These are phyloP conservation scores for Coracias cyanogaster DNA, from an alignment of 2,797 vertebrate genomes.

Conservation along the genomic window DNA sequence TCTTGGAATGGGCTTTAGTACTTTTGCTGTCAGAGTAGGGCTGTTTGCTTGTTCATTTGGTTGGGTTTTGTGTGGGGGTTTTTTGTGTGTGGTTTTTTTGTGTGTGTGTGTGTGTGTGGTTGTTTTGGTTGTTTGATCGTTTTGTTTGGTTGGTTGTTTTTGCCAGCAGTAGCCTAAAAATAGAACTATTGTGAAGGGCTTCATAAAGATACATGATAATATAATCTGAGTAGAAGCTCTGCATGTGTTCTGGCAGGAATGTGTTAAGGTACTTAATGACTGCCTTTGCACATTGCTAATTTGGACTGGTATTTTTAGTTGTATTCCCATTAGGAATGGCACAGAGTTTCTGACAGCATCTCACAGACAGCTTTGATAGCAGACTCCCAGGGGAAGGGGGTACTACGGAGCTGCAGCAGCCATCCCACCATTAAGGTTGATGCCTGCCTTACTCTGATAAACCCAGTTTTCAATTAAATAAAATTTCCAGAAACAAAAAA, in stretches of 20 bases:
- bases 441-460: background rate
- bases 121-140: background rate
- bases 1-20: background rate
- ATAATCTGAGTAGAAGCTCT: background rate
- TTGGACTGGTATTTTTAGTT: conserved; percentile 43
- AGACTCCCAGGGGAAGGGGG: background rate
- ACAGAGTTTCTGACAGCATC: background rate
- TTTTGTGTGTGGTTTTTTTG: too few relatives aligned
- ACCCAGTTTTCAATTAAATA: background rate
- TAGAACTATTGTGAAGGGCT: background rate
- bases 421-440: background rate
- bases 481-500: background rate
- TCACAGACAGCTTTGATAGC: background rate
- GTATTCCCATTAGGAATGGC: background rate
- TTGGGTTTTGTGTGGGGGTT: too few relatives aligned
- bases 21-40: background rate
- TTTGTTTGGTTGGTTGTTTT: background rate
- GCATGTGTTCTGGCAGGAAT: background rate
- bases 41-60: too few relatives aligned
- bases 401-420: fast-evolving
- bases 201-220: background rate
- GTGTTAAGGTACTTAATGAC: conserved; percentile 25
- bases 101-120: too few relatives aligned
- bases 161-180: background rate
- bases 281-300: background rate